These are phyloP conservation scores for Bombus pyrosoma DNA, from an alignment of 1,140 invertebrate species.

Conservation along the genomic window DNA sequence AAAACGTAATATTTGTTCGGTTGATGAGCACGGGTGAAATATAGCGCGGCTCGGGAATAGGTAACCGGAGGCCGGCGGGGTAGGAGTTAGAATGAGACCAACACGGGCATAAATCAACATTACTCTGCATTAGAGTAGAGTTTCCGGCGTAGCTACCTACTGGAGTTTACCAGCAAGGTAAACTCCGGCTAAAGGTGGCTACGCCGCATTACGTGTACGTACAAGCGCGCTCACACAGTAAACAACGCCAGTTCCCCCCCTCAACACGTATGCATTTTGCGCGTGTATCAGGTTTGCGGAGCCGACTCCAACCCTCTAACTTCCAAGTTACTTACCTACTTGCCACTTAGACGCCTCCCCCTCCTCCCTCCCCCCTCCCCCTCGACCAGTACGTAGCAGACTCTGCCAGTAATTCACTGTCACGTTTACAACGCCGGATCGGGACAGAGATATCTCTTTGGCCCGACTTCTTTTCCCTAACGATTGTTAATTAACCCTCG, in stretches of 20 bases:
- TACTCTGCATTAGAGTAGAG: conserved; percentile 81
- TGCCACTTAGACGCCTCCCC: conserved; percentile 75
- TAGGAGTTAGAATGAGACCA: conserved; percentile 68
- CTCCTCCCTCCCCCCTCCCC: background rate
- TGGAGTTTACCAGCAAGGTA: conserved; percentile 79
- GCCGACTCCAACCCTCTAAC: conserved; percentile 67
- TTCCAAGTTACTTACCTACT: conserved; percentile 79
- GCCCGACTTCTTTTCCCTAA: conserved; percentile 19
- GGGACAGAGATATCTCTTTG: conserved; percentile 36
- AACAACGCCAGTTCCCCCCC: conserved; percentile 44
- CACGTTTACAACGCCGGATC: conserved; percentile 62
- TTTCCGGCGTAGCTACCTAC: conserved; percentile 75
- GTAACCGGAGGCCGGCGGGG: conserved; percentile 46
- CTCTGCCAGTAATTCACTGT: conserved; percentile 72
- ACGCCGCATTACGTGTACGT: conserved; percentile 61
- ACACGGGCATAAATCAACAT: conserved; percentile 80
- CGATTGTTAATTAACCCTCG: background rate
- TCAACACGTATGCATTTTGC: conserved; percentile 52
- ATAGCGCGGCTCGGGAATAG: conserved; percentile 63
- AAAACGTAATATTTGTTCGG: conserved; percentile 58
- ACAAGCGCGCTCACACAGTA: conserved; percentile 60
- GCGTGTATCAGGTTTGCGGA: conserved; percentile 52
- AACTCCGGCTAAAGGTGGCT: conserved; percentile 70
- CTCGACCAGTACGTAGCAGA: conserved; percentile 40
- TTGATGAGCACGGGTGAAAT: conserved; percentile 57